These are phyloP conservation scores for Pitta sordida DNA, from an alignment of 2,113 vertebrate genomes.

Conservation along the genomic window DNA sequence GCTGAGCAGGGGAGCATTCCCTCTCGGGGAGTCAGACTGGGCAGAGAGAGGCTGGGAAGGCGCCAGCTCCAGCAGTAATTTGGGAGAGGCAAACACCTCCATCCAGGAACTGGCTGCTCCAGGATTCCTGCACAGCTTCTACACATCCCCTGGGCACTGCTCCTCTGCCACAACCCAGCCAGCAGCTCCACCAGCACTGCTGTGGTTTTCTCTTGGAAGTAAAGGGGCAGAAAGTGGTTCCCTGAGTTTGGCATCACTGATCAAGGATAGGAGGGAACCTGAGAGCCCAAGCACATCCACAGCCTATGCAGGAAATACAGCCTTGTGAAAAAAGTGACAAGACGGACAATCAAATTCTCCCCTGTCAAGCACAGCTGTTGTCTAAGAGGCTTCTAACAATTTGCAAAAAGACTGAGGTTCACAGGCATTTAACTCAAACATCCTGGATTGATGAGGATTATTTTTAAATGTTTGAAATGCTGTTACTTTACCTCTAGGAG, in stretches of 20 bases:
- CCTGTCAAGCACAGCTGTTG: background rate
- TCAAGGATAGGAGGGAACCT: background rate
- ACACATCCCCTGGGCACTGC: fast-evolving
- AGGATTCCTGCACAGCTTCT: background rate
- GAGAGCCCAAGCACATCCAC: background rate
- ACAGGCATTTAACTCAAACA: background rate
- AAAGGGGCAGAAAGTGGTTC: background rate
- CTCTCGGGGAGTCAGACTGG: fast-evolving
- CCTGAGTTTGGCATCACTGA: background rate
- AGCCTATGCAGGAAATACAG: background rate
- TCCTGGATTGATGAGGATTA: background rate
- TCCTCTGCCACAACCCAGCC: background rate
- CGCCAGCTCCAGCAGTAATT: background rate
- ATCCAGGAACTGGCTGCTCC: background rate
- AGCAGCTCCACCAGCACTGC: background rate
- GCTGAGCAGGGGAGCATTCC: background rate
- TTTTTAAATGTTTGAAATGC: background rate
- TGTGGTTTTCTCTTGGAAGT: background rate
- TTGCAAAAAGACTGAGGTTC: background rate
- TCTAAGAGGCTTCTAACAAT: background rate
- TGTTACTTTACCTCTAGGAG: background rate
- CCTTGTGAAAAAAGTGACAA: background rate
- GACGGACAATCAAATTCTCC: background rate
- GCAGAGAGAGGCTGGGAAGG: background rate
- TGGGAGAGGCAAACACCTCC: background rate